Evolutionary conservation across 2,888 invertebrate genomes (phyloP), one percentile per base, ranked within the genome.

Genomic region (Oxyscelio sp.): DNA sequence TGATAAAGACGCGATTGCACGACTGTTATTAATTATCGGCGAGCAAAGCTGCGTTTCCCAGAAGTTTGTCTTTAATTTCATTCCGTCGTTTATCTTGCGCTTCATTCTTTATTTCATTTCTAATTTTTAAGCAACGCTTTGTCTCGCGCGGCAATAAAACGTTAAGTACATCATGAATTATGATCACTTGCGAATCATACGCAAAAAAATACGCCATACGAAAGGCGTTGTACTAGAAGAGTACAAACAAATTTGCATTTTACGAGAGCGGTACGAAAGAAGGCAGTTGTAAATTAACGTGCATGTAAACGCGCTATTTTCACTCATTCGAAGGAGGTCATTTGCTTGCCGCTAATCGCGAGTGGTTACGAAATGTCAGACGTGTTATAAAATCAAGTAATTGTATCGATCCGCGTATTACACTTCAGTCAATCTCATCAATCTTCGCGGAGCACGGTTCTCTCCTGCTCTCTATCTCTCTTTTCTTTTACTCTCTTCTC

Each of bases 221-320:
- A 63, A 63, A 75, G 58, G 38, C 31, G 45, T 38, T 43, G 63
- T 50, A 43, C 63, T 45, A 38, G 56, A 63, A 40, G 54, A 65
- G 56, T 56, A 56, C 22, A 78, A 78, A 68, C 52, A 70, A 59
- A 81, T 81, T 77, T 77, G 61, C 71, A 83, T 77, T 82, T 77
- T 56, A 77, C 31, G 71, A 70, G 70, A 56, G 52, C 52, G 9
- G 17, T 52, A 43, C 15, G 45, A 52, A 65, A 81, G 68, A 74
- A 74, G 27, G 68, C 45, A 48, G 71, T 58, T 17, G 40, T 56
- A 65, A 82, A 77, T 77, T 77, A 65, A 8, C 65, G 73, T 77
- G 66, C 73, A 73, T 77, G 71, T 71, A 63, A 70, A 68, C 56
- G 56, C 52, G 56, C 43, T 65, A 66, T 66, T 83, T 77, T 43